Evolutionary conservation across 2,797 vertebrate genomes (phyloP), one percentile per base, ranked within the genome.

Genomic region (Prunella strophiata): DNA sequence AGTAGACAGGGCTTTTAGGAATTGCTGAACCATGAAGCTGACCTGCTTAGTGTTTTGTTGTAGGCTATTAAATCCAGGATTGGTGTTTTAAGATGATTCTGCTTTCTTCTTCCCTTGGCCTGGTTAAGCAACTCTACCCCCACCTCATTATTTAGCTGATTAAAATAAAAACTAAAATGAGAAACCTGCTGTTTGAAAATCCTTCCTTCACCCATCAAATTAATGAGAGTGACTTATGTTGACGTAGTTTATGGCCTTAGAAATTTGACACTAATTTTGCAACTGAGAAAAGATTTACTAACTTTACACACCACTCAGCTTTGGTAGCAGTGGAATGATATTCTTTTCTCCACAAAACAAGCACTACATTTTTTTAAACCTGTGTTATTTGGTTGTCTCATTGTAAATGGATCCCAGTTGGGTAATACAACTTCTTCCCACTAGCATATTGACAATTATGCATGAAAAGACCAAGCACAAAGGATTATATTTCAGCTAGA

Each of bases 41-140:
- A 98, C 97, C 98, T 97, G 97, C 96, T 98, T 98, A 98, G 96
- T 96, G 96, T 98, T 98, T 98, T 98, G 97, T 98, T 98, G 98
- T 98, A 97, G 92, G 95, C 97, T 98, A 97, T 98, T 98, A 98
- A 98, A 98, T 96, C 93, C 93, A 95, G 96, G 96, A 98, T 97
- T 97, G 96, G 91, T 93, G 92, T 94, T 97, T 98, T 96, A 97
- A 97, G 97, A 97, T 91, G 92, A 96, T 97, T 98, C 94, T 51
- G 72, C 96, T 97, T 97, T 97, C 95, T 97, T 98, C 94, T 96
- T 96, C 59, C 72, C 43, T 94, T 96, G 96, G 89, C 83, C 88
- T 97, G 92, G 96, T 97, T 98, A 98, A 98, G 96, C 93, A 97
- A 93, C 70, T 96, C 91, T 97, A 97, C 66, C 91, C 81, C 57